Conservation (phyloP, 1,140 invertebrate species). For the Trachymyrmex cornetzi region DNA sequence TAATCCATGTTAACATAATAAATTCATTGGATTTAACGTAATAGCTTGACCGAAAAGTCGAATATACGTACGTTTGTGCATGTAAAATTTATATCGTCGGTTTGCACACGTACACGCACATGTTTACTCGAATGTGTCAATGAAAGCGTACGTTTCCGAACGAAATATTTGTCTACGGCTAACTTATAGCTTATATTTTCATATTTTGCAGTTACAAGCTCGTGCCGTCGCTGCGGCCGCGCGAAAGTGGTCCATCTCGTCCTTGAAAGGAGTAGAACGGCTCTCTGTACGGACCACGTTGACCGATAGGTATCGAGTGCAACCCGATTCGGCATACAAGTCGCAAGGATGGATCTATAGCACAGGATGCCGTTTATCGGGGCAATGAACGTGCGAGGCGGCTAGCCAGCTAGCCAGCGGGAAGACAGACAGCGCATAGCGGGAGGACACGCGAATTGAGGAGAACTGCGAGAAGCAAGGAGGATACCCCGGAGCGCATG, state of each 20-base stretch:
- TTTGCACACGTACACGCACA: not conserved
- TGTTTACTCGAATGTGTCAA: not conserved
- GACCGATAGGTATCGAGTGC: not conserved
- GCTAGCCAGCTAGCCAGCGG: not conserved
- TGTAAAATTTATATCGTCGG: constrained; percentile 11
- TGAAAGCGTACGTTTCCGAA: not conserved
- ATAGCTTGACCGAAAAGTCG: constrained; percentile 18
- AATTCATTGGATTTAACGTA: constrained; percentile 18
- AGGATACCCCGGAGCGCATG: not conserved
- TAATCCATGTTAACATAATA: constrained; percentile 21
- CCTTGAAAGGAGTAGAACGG: not conserved
- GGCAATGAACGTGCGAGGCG: constrained; percentile 40
- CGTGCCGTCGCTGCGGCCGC: not conserved
- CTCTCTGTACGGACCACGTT: not conserved
- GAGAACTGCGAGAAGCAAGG: not conserved
- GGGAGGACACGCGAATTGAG: constrained; percentile 36
- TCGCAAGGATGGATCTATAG: constrained; percentile 45
- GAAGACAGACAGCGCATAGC: constrained; percentile 20
- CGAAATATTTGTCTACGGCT: not conserved
- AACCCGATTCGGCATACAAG: not conserved
- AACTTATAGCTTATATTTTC: not conserved
- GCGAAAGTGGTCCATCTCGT: constrained; percentile 14
- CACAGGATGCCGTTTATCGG: constrained; percentile 26
- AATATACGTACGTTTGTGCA: not conserved
- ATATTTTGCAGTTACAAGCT: not conserved